A percentile compares a stretch with the other conserved stretches of the same genome.
These are phyloP conservation scores for Scelioninae gen. 2 DNA, from an alignment of 2,888 invertebrate species.

Conservation along the genomic window DNA sequence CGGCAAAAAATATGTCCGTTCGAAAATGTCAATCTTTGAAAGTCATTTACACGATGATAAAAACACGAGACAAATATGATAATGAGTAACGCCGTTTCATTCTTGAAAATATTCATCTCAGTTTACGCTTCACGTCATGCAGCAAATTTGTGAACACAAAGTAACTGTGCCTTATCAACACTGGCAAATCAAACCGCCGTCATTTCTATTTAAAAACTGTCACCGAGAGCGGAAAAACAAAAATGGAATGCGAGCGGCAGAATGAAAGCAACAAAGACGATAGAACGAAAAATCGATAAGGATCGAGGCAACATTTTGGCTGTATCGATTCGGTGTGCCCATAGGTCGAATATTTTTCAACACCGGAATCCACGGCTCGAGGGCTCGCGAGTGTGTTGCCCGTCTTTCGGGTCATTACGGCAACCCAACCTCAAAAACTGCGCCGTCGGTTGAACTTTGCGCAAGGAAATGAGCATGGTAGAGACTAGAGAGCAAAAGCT, in stretches of 20 bases:
- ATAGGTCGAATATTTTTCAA: neutral
- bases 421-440: slow-evolving; percentile 20
- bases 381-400: slow-evolving; percentile 15
- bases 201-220: slow-evolving; percentile 37
- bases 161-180: slow-evolving; percentile 3
- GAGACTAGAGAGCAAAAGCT: no score
- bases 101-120: neutral
- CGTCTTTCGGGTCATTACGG: slow-evolving; percentile 40
- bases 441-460: neutral
- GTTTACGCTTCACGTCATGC: no score
- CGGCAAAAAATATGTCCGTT: no score
- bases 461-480: no score
- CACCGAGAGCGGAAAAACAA: neutral
- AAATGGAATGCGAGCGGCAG: no score
- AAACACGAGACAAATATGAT: slow-evolving; percentile 1
- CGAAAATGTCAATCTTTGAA: neutral
- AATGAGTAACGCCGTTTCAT: neutral
- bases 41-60: neutral
- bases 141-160: no score
- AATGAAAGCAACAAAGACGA: neutral
- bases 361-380: slow-evolving; percentile 1
- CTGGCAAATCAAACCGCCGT: slow-evolving; percentile 13
- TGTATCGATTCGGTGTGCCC: no score
- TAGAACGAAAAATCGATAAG: neutral
- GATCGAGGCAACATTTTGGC: neutral